Evolutionary conservation across 2,113 vertebrate species (phyloP), one percentile per base, ranked within the genome.

Genomic region (Entelurus aequoreus): DNA sequence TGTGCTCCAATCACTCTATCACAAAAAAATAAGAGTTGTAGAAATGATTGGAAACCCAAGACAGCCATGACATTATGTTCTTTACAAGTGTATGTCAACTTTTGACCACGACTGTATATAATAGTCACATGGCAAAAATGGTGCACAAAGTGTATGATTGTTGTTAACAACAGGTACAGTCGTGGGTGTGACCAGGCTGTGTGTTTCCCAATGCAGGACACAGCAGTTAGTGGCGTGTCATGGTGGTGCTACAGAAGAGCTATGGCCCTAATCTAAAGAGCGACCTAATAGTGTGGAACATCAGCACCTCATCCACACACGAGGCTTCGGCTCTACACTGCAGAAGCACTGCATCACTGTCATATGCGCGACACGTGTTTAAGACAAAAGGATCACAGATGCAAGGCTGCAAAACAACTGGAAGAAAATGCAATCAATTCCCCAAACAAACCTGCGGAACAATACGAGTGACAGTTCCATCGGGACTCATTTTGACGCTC

Each of bases 211-310:
- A 63, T 67, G 65, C 63, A 62, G 66, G 54, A 64, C 74, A 57
- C 69, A 60, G 74, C 76, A 74, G 75, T 63, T 62, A 69, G 62
- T 71, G 42, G 57, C 54, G 54, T 55, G 56, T 65, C 62, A 74
- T 48, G 47, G 48, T 54, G 35, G 52, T n/a, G 56, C 58, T 8
- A 47, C 42, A 62, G 76, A 70, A 69, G 75, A 83, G 69, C 49
- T 19, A 59, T 42, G 14, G 68, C 44, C 75, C 82, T 87, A 84
- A 84, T 84, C 84, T 76, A 81, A 75, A 52, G 65, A 65, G 64
- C 65, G 58, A 65, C 48, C 62, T 53, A 79, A 78, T 74, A 73
- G 76, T 37, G 56, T 69, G 79, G 78, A 82, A 76, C 84, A 75
- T 70, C 56, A 42, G 56, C 52, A 36, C 65, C 69, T 72, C 58